Evolutionary conservation across 2,797 vertebrate genomes (phyloP).

Genomic region (Enteromius paludinosus): DNA sequence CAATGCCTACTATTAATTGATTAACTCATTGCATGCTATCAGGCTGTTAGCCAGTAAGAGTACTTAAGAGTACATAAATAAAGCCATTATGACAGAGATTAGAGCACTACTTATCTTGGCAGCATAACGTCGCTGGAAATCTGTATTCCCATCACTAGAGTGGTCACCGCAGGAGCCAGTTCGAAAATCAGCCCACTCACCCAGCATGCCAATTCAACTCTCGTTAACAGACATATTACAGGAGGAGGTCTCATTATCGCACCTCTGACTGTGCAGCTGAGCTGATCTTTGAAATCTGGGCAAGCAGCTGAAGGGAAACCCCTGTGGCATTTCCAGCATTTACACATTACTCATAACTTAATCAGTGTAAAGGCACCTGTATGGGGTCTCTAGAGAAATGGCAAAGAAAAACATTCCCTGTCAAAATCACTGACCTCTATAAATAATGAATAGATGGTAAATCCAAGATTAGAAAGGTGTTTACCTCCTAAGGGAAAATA

Average conservation of each 20-base stretch:
- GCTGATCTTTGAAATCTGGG: slow-evolving; percentile 32
- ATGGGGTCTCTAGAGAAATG: slow-evolving; percentile 36
- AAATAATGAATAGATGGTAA: slow-evolving; percentile 23
- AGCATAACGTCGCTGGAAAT: slow-evolving; percentile 5
- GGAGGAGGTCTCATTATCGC: slow-evolving; percentile 42
- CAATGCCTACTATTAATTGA: neutral
- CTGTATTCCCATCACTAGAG: slow-evolving; percentile 17
- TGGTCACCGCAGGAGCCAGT: slow-evolving; percentile 17
- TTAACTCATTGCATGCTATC: neutral
- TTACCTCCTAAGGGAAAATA: neutral
- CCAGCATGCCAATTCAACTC: slow-evolving; percentile 23
- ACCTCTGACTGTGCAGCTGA: slow-evolving; percentile 41
- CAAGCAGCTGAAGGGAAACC: slow-evolving; percentile 9
- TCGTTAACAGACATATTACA: slow-evolving; percentile 44
- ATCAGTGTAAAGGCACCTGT: slow-evolving; percentile 28
- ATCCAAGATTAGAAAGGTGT: neutral
- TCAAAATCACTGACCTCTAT: slow-evolving; percentile 40
- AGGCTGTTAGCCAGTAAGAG: neutral
- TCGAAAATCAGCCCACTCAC: slow-evolving; percentile 30
- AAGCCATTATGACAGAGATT: neutral
- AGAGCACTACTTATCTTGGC: slow-evolving; percentile 14
- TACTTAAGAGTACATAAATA: slow-evolving; percentile 20
- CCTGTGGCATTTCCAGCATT: slow-evolving; percentile 13
- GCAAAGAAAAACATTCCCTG: slow-evolving; percentile 20
- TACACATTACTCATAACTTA: slow-evolving; percentile 39